Evolutionary conservation across 2,113 vertebrate species (phyloP), one percentile per base, ranked within the genome.

Genomic region (Dasypus novemcinctus): DNA sequence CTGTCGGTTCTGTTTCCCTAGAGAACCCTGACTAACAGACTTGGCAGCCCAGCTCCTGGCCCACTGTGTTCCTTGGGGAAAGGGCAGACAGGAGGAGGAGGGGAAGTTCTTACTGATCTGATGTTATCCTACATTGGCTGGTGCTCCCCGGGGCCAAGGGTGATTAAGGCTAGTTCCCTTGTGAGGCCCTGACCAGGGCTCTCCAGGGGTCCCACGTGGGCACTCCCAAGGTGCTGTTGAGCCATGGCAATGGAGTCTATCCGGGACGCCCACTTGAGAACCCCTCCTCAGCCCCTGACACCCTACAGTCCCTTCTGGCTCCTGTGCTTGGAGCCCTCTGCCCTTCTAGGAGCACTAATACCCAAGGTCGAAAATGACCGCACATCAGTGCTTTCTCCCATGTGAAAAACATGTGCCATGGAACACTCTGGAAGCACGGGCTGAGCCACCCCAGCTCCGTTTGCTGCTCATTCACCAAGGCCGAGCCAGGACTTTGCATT

Each of bases 51-150:
- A 2, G 21, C 27, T n/a, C 54, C 31, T 41, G 9, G 43, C 17
- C 13, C 15, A 1, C 36, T 6, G 17, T 71, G 12, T 0, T 2
- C 7, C 4, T 61, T 4, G 63, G 13, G 4, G 46, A 7, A 7
- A 38, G 17, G 4, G 54, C 52, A 20, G 10, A 13, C 5, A 0
- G 23, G 3, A 41, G 43, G 15, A 36, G 41, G 25, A 43, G 20
- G 20, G 21, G 20, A 5, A 2, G 17, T 18, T 52, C 61, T 20
- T 5, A 1, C 7, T 38, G 63, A 57, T 12, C 25, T 1, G 1
- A 0, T 0, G 4, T 7, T 12, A 0, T 4, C 41, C 66, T 18
- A 27, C 29, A 13, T 27, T 1, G 20, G 33, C 61, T 13, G 36
- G 17, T 3, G 4, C 7, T 54, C 8, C 49, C 31, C 11, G 7